Percentiles rank a stretch among this genome's conserved stretches.
Conservation (phyloP, 2,797 vertebrate species). For the Cyprinella venusta region DNA sequence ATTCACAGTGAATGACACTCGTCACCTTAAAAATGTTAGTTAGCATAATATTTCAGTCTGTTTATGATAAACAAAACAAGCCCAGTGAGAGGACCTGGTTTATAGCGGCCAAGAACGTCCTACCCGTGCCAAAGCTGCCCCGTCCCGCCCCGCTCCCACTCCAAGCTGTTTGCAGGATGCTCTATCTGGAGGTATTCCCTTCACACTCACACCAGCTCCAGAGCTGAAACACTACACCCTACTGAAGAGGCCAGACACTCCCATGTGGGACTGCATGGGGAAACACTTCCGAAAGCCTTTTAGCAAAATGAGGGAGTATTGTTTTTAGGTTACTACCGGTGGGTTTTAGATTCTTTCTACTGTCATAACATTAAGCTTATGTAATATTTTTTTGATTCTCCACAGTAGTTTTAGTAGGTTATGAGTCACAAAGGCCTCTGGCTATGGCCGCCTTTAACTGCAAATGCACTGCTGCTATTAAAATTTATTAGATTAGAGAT, state of each 20-base stretch:
- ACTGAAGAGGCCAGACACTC: slow-evolving; percentile 18
- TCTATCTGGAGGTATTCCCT: slow-evolving; percentile 49
- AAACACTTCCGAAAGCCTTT: neutral
- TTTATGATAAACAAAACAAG: slow-evolving; percentile 39
- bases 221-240: slow-evolving; percentile 35
- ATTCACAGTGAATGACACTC: neutral
- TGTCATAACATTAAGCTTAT: slow-evolving; percentile 2
- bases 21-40: neutral
- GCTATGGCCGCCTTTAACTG: slow-evolving; percentile 23
- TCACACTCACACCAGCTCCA: slow-evolving; percentile 23
- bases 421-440: slow-evolving; percentile 32
- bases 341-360: neutral
- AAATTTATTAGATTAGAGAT: slow-evolving; percentile 35
- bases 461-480: slow-evolving; percentile 25
- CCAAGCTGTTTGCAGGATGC: slow-evolving; percentile 50
- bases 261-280: neutral
- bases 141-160: neutral
- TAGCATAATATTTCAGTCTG: slow-evolving; percentile 18
- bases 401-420: slow-evolving; percentile 34
- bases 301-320: neutral
- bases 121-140: slow-evolving; percentile 28
- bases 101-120: slow-evolving; percentile 27
- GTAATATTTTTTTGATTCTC: slow-evolving; percentile 15
- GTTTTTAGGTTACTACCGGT: slow-evolving; percentile 10
- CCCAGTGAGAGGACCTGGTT: slow-evolving; percentile 10